Evolutionary conservation across 2,797 vertebrate genomes (phyloP), one percentile per base, ranked within the genome.

Genomic region (Garrulus glandarius): DNA sequence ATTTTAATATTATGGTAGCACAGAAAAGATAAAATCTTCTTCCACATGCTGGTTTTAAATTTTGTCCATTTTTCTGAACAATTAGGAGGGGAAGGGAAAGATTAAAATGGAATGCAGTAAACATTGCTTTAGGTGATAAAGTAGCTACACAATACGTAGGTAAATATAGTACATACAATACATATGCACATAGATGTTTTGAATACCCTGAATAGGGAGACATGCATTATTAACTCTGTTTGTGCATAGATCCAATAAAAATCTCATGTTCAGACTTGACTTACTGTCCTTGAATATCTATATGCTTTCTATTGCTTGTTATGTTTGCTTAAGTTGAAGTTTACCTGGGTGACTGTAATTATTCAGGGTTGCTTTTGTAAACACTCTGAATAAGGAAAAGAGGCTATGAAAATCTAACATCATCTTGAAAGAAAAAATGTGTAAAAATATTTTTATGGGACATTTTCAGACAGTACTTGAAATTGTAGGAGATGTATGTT

Each of bases 121-220:
- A 49, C 21, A 3, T 29, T 5, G 6, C n/a, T 77, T 47, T 68
- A 49, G 44, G 9, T 57, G 13, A 44, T 57, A 11, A 55, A 85
- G 21, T 46, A 64, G 32, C 17, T 68, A 4, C 22, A 23, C 14
- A 24, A 4, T 27, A 36, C 1, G 0, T 6, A 16, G 43, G 4
- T 55, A 56, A 47, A 12, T 72, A 10, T 2, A 41, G 17, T 36
- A 10, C 14, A 0, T 24, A 7, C 0, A 10, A 12, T 53, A 13
- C 1, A 5, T 37, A 26, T 7, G 7, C 14, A 50, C 6, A 10
- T 16, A 29, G 13, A 1, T 15, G 8, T 83, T 83, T 67, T 49
- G 11, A n/a, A 9, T 76, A 30, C 52, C 24, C 46, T 32, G 37
- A 65, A 18, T 37, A 43, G 17, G 47, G 44, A 59, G 16, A 47